Base-by-base conservation (phyloP, 2,888 invertebrate species). In the Macrophya annulata region DNA sequence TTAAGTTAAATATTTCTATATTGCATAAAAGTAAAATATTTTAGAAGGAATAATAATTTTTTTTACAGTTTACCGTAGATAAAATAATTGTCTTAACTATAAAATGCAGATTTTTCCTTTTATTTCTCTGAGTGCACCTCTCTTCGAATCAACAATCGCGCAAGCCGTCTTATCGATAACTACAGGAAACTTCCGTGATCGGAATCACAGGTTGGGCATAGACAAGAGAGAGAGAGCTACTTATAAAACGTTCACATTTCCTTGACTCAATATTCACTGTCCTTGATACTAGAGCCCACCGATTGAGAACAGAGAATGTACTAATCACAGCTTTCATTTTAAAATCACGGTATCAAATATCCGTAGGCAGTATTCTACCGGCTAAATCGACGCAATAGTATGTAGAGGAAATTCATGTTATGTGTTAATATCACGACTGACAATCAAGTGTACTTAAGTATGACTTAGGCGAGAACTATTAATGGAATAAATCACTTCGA, bases 201-300 rank as follows among this genome's bases (percentile, higher is more conserved):
- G 40, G 40, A 71, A n/a, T 40, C n/a, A 17, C 15, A 71, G 40
- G 3, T 71, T 31, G 37, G n/a, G n/a, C 9, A n/a, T 5, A 40
- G n/a, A n/a, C 17, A 45, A 45, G 25, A 72, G 72, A 45, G 25
- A 72, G 43, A 17, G 10, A 74, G 37, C 68, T 74, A 45, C 45
- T 45, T 21, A 12, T 45, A 17, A 45, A 45, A 74, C 72, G 25
- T 21, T 74, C 45, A 45, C 72, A 74, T 74, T 74, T 74, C 72
- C 45, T 43, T 74, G 72, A 45, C 72, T 45, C 45, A 21, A 8
- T 74, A 45, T n/a, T 17, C 40, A 45, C 21, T 43, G 72, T 25
- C 72, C 72, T 74, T 45, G 45, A 74, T 45, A 45, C 21, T 74
- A 10, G 43, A 45, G 72, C 21, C 45, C n/a, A 45, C n/a, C 45